Conservation (phyloP, 2,113 vertebrate species). For the Azemiops feae region DNA sequence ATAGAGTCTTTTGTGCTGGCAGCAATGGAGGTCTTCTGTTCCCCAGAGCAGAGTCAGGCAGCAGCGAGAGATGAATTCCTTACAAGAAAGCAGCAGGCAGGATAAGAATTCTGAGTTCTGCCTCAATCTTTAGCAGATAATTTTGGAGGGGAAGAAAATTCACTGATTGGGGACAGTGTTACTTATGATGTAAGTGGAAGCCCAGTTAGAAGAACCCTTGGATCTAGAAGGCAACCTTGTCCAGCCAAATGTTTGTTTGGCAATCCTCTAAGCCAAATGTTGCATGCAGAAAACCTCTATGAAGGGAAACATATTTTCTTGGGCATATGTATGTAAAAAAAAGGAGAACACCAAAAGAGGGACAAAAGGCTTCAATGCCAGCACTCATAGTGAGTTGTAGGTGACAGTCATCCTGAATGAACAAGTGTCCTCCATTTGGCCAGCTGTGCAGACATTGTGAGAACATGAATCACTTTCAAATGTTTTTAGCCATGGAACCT, state of each 20-base stretch:
- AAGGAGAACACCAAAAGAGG: neutral
- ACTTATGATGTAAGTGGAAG: neutral
- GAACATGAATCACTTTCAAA: neutral
- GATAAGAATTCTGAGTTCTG: neutral
- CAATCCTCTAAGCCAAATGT: neutral
- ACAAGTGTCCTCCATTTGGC: neutral
- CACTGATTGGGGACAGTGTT: neutral
- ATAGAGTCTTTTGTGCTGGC: neutral
- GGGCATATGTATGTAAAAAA: neutral
- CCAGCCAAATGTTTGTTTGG: neutral
- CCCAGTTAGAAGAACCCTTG: neutral
- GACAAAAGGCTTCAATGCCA: neutral
- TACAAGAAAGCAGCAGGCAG: neutral
- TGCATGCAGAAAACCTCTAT: neutral
- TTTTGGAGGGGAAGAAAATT: neutral
- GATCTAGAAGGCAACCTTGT: neutral
- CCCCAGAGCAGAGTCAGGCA: neutral
- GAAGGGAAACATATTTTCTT: neutral
- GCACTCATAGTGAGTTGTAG: neutral
- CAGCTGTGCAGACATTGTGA: neutral
- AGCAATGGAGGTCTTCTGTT: neutral
- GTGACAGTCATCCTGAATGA: neutral
- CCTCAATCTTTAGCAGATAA: neutral
- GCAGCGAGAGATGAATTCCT: neutral
- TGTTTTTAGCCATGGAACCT: neutral